These are phyloP conservation scores for Papilio helenus DNA, from an alignment of 1,140 invertebrate species.

Conservation along the genomic window DNA sequence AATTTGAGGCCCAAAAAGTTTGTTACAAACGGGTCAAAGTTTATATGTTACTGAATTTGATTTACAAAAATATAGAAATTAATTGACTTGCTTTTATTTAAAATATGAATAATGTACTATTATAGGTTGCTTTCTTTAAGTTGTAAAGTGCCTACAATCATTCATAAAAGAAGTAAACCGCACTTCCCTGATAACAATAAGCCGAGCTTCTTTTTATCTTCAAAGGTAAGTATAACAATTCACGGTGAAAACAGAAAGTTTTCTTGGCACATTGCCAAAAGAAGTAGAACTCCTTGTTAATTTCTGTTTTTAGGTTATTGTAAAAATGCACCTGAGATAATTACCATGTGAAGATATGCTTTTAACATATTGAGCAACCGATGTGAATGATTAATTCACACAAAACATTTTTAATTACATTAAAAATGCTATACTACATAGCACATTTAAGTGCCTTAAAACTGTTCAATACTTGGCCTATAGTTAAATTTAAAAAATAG, in stretches of 20 bases:
- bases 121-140: not conserved
- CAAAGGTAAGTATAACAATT: constrained; percentile 23
- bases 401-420: too few species aligned
- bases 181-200: not conserved
- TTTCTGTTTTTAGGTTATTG: constrained; percentile 12
- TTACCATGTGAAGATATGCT: not conserved
- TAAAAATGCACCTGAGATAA: not conserved
- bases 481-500: not conserved
- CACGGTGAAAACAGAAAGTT: constrained; percentile 5
- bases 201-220: not conserved
- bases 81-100: not conserved
- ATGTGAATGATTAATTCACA: too few species aligned
- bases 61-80: constrained; percentile 11
- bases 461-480: too few species aligned
- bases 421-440: too few species aligned
- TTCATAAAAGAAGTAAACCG: constrained; percentile 18
- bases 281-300: constrained; percentile 1
- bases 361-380: too few species aligned
- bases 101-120: not conserved
- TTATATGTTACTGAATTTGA: constrained; percentile 22
- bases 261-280: constrained; percentile 15
- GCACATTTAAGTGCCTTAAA: too few species aligned
- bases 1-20: constrained; percentile 20
- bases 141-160: not conserved
- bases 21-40: constrained; percentile 20